Conservation (phyloP, 1,140 invertebrate genomes). For the Spodoptera frugiperda region DNA sequence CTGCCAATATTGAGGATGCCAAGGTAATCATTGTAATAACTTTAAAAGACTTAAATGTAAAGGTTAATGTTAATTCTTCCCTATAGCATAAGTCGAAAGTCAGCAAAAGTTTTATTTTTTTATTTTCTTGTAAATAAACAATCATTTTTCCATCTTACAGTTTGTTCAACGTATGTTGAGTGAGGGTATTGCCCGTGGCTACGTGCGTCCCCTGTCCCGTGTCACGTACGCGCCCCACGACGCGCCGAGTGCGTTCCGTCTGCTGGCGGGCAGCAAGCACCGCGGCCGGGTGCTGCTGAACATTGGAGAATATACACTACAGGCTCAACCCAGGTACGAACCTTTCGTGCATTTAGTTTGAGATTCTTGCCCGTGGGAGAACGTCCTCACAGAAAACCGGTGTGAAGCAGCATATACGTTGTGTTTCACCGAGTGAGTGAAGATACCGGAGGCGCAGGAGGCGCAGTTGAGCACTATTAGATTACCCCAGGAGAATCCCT, state of each 20-base stretch:
- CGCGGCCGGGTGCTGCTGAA: constrained; percentile 61
- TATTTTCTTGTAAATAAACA: too few species aligned
- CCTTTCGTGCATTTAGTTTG: background rate
- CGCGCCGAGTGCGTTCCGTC: constrained; percentile 55
- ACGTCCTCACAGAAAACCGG: too few species aligned
- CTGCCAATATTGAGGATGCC: constrained; percentile 42
- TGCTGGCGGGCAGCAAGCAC: constrained; percentile 59
- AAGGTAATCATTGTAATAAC: constrained; percentile 49
- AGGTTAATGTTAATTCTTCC: background rate
- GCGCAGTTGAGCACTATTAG: too few species aligned
- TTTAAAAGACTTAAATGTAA: too few species aligned
- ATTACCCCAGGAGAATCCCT: too few species aligned
- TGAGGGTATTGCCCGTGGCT: constrained; percentile 66
- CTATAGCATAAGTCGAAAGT: background rate
- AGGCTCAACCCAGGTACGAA: constrained; percentile 50
- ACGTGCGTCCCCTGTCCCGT: constrained; percentile 67
- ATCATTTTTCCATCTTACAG: too few species aligned
- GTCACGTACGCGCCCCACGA: constrained; percentile 56
- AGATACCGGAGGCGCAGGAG: too few species aligned
- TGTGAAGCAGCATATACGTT: too few species aligned
- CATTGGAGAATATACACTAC: constrained; percentile 31
- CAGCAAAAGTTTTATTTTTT: background rate
- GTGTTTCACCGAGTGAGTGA: too few species aligned
- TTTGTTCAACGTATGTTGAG: constrained; percentile 57
- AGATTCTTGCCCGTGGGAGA: too few species aligned